Evolutionary conservation across 2,113 vertebrate species (phyloP), one percentile per base, ranked within the genome.

Genomic region (Oenanthe oenanthe): DNA sequence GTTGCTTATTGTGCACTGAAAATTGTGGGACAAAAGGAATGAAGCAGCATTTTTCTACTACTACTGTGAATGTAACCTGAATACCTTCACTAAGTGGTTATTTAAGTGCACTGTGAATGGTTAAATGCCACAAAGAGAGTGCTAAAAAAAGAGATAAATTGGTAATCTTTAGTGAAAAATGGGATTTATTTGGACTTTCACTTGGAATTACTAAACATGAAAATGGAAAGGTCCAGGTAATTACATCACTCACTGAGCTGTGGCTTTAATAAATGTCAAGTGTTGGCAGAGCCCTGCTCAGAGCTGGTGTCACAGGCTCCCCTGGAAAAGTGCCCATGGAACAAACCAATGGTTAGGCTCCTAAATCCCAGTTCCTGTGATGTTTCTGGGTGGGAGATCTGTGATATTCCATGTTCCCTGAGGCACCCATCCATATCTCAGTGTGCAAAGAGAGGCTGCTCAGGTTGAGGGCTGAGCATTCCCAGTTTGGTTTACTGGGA

Each of bases 381-480:
- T 18, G 40, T 60, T 77, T 71, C 76, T 45, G 6, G 19, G 31
- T 21, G 20, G 34, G 47, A 24, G 51, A 95, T 29, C 56, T 1
- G 2, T 56, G 70, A 22, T 13, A 48, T 28, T n/a, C 56, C 36
- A 6, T 5, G 6, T 53, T 87, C 40, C 53, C 19, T 47, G 18
- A 42, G 32, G 26, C 26, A 21, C 18, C 32, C 40, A 8, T 8
- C 38, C 50, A 0, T 3, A 15, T 7, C 51, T 61, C 40, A 17
- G 0, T 0, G 7, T 17, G 50, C 48, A 40, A 22, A 4, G 3
- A 48, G 31, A 42, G 14, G 72, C 15, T 62, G 48, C 28, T 61
- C 53, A n/a, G 50, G 60, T 2, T 86, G n/a, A 12, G 26, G 6
- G 17, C 12, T 43, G n/a, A 80, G 38, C 16, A 3, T 48, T 91